Base-by-base conservation (phyloP, 2,888 invertebrate species). In the Apantesis nais region DNA sequence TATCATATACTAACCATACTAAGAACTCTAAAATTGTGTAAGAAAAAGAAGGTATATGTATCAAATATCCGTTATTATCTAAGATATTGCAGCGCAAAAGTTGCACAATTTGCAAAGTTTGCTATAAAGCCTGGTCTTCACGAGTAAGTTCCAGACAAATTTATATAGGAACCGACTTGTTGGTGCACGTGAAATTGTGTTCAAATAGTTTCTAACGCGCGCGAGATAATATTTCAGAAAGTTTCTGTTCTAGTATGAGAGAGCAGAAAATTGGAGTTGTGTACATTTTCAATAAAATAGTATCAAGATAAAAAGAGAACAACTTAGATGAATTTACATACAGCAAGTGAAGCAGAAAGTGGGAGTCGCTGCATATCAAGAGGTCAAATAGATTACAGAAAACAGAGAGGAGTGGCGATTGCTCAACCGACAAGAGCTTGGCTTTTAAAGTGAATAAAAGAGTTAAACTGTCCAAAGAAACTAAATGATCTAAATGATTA, bases 61-160 rank as follows among this genome's bases (percentile, higher is more conserved):
- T 37, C 71, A 73, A 76, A 71, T 31, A 39, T 44, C 55, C 16
- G 71, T 60, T 76, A 75, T 73, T 64, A 73, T 68, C 14, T 9
- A 67, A 74, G 70, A 77, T 74, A 79, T 75, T 80, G 74, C 73
- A 75, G 68, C 68, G 14, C 65, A 9, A 34, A 69, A 82, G 72
- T 80, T 76, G 71, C 74, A 71, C 68, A 80, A 71, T 73, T 80
- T 78, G 63, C 67, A 73, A 82, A 78, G 61, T 82, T 74, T 52
- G 14, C 48, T 62, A 41, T 77, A 75, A 79, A 29, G 82, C 73
- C 62, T n/a, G 41, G 66, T 66, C 69, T 66, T 70, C 71, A 74
- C 68, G 62, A 55, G 55, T 70, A 22, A 58, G 31, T 48, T 37
- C 25, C 22, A 62, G 60, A 73, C 48, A 70, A 67, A 72, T 71